A percentile compares a stretch with the other conserved stretches of the same genome.
Conservation (phyloP, 2,113 vertebrate species). For the Oxygymnocypris stewartii region DNA sequence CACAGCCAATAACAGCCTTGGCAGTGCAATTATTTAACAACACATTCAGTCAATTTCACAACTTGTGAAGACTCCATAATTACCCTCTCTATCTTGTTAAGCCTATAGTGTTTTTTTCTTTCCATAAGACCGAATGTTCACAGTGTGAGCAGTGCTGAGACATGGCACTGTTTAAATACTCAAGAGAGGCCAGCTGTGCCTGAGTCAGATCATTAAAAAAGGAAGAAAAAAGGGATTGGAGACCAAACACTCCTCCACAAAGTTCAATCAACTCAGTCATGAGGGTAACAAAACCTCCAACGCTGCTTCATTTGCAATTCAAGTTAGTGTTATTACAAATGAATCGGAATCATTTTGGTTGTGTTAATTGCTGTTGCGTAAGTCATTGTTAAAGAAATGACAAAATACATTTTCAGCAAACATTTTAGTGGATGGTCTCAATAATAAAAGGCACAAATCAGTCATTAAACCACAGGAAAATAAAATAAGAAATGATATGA, state of each 20-base stretch:
- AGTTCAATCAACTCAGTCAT: slow-evolving; percentile 19
- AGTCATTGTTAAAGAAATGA: slow-evolving; percentile 7
- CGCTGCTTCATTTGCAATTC: slow-evolving; percentile 6
- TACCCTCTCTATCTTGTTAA: slow-evolving; percentile 26
- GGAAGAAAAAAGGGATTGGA: background rate
- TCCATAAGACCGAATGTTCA: slow-evolving; percentile 1
- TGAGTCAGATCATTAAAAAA: slow-evolving; percentile 35
- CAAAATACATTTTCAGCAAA: slow-evolving; percentile 6
- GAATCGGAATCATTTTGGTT: background rate
- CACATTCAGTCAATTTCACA: slow-evolving; percentile 12
- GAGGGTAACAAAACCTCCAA: slow-evolving; percentile 1
- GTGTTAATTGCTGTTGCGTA: slow-evolving; percentile 2
- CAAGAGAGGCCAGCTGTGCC: slow-evolving; percentile 19
- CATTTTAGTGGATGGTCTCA: slow-evolving; percentile 1
- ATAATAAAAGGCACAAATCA: background rate
- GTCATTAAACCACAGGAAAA: background rate
- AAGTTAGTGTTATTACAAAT: slow-evolving; percentile 7
- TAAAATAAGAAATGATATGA: background rate
- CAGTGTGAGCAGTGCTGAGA: slow-evolving; percentile 4
- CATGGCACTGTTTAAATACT: slow-evolving; percentile 8
- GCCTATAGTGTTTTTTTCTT: slow-evolving; percentile 20
- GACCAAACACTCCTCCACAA: slow-evolving; percentile 28
- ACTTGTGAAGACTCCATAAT: slow-evolving; percentile 39
- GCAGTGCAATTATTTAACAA: slow-evolving; percentile 25
- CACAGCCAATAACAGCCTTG: background rate